Percentiles rank a stretch among this genome's conserved stretches.
These are phyloP conservation scores for Melanerpes formicivorus DNA, from an alignment of 2,113 vertebrate genomes.

Conservation along the genomic window DNA sequence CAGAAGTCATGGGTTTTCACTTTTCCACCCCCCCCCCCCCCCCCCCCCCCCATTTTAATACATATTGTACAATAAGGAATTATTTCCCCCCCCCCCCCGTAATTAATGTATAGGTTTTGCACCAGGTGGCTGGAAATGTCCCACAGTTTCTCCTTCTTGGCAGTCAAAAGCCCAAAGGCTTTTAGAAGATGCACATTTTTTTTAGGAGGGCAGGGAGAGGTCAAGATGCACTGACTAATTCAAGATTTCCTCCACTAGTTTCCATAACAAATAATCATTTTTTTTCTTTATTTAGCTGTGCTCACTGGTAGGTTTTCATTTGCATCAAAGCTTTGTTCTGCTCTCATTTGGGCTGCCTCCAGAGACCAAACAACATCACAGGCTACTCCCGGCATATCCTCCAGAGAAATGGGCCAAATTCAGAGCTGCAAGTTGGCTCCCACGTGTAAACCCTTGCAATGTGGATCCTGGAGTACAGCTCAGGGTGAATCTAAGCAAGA, in stretches of 20 bases:
- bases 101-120: background rate
- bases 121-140: constrained; percentile 27
- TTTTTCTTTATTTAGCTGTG: constrained; percentile 66
- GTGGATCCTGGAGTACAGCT: background rate
- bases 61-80: background rate
- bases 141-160: background rate
- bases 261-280: constrained; percentile 66
- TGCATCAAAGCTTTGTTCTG: constrained; percentile 70
- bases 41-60: background rate
- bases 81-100: background rate
- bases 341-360: constrained; percentile 57
- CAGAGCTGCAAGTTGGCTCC: constrained; percentile 26
- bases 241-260: constrained; percentile 70
- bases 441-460: background rate
- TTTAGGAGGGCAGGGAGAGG: constrained; percentile 56
- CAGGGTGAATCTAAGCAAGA: background rate
- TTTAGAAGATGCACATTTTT: constrained; percentile 37
- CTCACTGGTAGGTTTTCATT: constrained; percentile 62
- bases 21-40: background rate
- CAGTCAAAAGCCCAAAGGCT: background rate
- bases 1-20: background rate
- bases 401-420: constrained; percentile 43
- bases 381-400: constrained; percentile 31
- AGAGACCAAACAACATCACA: constrained; percentile 63
- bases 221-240: constrained; percentile 72